A percentile compares a stretch with the other conserved stretches of the same genome.
Evolutionary conservation across 2,113 vertebrate genomes (phyloP).

Genomic region (Mormoops blainvillei): DNA sequence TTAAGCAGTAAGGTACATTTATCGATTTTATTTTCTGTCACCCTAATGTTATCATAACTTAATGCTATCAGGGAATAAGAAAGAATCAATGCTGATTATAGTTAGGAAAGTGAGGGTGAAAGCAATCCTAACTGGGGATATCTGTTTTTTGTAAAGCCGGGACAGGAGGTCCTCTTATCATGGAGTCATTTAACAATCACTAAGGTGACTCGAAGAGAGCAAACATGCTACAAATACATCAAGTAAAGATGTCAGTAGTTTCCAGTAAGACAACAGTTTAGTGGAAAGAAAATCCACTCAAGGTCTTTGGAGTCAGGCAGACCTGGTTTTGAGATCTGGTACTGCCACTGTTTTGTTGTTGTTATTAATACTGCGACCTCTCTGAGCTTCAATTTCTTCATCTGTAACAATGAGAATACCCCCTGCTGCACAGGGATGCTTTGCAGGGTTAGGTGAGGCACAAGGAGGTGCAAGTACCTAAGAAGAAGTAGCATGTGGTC

Average conservation of each 20-base stretch:
- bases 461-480: neutral
- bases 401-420: neutral
- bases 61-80: slow-evolving; percentile 51
- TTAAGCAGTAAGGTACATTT: slow-evolving; percentile 26
- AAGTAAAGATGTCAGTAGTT: neutral
- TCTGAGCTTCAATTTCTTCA: neutral
- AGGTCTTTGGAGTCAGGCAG: neutral
- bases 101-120: slow-evolving; percentile 41
- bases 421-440: neutral
- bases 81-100: slow-evolving; percentile 56
- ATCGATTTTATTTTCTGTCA: slow-evolving; percentile 53
- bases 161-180: slow-evolving; percentile 9
- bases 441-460: neutral
- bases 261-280: neutral
- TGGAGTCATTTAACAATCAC: neutral
- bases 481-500: neutral
- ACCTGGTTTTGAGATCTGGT: neutral
- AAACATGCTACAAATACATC: neutral
- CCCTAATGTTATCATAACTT: slow-evolving; percentile 51
- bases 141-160: neutral
- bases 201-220: neutral
- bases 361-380: neutral
- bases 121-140: neutral
- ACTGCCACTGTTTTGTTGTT: neutral
- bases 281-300: neutral